A percentile compares a stretch with the other conserved stretches of the same genome.
phyloP scores from a whole-genome alignment of 1,140 invertebrate genomes.

The Portunus trituberculatus region DNA sequence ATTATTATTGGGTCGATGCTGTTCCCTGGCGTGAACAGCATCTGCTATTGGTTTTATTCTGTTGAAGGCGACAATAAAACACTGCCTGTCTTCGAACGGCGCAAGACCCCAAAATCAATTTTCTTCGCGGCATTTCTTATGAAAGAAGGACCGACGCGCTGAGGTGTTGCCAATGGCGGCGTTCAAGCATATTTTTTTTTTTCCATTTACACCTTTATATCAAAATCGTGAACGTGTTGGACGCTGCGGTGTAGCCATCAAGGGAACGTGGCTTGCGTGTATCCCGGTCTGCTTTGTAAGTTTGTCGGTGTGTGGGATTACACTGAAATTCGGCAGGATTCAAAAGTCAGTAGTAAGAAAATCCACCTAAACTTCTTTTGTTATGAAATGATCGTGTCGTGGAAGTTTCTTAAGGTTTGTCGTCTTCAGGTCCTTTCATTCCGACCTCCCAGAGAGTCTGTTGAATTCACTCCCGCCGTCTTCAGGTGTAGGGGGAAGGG shows the following conservation, averaged over 20 bases:
- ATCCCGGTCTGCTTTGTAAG: background rate
- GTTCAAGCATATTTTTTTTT: background rate
- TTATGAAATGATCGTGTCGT: background rate
- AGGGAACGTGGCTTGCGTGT: background rate
- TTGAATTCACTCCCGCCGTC: too few species aligned
- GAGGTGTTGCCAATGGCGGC: background rate
- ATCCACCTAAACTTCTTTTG: background rate
- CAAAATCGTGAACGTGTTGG: background rate
- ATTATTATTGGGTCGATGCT: background rate
- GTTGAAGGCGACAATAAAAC: constrained; percentile 2
- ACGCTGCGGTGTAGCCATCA: background rate
- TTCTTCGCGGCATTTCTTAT: background rate
- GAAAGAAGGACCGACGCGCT: background rate
- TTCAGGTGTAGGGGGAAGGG: too few species aligned
- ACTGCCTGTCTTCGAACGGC: background rate
- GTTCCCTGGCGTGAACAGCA: background rate
- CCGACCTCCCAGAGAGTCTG: too few species aligned
- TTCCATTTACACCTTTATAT: background rate
- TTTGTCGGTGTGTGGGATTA: background rate
- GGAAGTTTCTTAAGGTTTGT: background rate
- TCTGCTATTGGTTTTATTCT: background rate
- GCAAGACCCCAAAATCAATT: background rate
- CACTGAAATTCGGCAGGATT: background rate
- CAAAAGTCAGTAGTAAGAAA: background rate
- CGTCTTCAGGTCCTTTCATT: background rate